A percentile compares a stretch with the other conserved stretches of the same genome.
Conservation (phyloP, 1,140 invertebrate genomes). For the Andricus grossulariae region DNA sequence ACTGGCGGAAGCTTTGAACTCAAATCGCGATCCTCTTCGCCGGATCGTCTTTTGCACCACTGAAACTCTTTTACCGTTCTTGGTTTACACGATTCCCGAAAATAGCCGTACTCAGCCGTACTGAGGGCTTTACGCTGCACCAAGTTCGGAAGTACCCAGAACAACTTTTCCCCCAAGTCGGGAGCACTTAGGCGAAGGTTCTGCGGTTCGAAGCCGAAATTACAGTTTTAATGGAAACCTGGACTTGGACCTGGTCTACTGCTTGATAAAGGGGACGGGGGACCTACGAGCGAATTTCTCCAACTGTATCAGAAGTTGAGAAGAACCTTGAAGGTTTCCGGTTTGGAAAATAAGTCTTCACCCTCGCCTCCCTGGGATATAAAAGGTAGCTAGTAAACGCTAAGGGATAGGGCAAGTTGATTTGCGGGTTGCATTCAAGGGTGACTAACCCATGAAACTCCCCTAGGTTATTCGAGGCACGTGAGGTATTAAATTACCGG, state of each 20-base stretch:
- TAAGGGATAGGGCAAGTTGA: constrained; percentile 21
- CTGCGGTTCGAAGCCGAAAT: constrained; percentile 21
- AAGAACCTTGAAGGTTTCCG: not conserved
- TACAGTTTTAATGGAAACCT: constrained; percentile 29
- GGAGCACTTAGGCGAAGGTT: constrained; percentile 36
- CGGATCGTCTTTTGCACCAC: not conserved
- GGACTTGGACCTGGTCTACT: not conserved
- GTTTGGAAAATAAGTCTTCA: not conserved
- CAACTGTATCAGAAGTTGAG: not conserved
- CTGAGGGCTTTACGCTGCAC: constrained; percentile 41
- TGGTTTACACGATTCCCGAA: constrained; percentile 32
- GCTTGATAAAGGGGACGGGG: not conserved
- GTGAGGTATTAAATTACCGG: constrained; percentile 30
- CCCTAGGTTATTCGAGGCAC: constrained; percentile 16
- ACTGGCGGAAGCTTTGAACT: constrained; percentile 1
- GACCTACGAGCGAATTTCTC: constrained; percentile 16
- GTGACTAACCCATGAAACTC: constrained; percentile 29
- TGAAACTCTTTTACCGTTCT: constrained; percentile 18
- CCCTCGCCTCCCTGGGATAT: not conserved
- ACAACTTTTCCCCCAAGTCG: constrained; percentile 39
- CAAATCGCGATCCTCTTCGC: not conserved
- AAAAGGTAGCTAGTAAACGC: not conserved
- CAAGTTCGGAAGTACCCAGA: constrained; percentile 40
- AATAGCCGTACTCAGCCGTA: not conserved
- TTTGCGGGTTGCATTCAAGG: constrained; percentile 18